Conservation (phyloP, 2,797 vertebrate species). For the Uromys caudimaculatus region DNA sequence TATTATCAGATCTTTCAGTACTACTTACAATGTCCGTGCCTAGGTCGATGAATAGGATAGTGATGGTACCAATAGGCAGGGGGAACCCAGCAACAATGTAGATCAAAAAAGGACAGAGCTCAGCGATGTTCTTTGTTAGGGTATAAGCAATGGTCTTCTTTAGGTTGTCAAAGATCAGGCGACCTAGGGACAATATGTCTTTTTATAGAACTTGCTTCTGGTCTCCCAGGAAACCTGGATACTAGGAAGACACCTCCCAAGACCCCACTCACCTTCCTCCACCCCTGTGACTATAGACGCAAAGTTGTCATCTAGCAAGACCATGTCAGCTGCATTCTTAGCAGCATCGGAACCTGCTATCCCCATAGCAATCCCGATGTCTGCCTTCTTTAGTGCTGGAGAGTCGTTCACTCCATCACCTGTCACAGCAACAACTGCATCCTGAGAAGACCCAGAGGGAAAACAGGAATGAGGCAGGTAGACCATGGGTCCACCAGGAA, state of each 20-base stretch:
- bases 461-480: background rate
- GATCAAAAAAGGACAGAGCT: conserved; percentile 90
- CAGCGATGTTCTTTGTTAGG: conserved; percentile 91
- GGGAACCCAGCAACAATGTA: conserved; percentile 89
- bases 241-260: background rate
- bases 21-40: conserved; percentile 90
- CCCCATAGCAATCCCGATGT: conserved; percentile 91
- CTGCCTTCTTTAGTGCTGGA: conserved; percentile 90
- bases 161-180: conserved; percentile 91
- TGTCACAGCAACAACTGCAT: conserved; percentile 90
- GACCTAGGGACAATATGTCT: conserved; percentile 82
- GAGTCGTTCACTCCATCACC: conserved; percentile 91
- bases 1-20: background rate
- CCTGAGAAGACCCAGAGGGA: conserved; percentile 81
- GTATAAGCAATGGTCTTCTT: conserved; percentile 92
- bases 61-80: conserved; percentile 90
- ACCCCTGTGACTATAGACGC: conserved; percentile 91
- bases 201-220: conserved; percentile 4
- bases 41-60: conserved; percentile 90
- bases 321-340: conserved; percentile 91
- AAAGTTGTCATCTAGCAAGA: conserved; percentile 91
- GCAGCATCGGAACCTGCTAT: conserved; percentile 90
- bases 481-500: background rate
- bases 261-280: conserved; percentile 88
- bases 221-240: background rate